These are phyloP conservation scores for Lysandra coridon DNA, from an alignment of 2,888 invertebrate genomes.

Conservation along the genomic window DNA sequence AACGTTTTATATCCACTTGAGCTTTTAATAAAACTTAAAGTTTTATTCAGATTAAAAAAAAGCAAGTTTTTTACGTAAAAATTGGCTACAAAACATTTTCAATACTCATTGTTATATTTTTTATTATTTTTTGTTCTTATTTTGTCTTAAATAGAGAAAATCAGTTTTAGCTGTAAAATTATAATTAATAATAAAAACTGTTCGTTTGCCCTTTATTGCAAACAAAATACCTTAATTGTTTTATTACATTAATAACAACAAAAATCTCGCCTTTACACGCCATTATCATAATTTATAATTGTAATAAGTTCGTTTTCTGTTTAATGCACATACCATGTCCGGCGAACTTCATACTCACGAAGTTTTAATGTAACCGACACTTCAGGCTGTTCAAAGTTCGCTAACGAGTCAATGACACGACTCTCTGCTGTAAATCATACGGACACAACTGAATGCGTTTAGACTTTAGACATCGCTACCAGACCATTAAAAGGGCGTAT, in stretches of 20 bases:
- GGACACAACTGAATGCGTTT: slow-evolving; percentile 33
- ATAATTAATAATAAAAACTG: neutral
- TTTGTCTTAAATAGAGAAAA: neutral
- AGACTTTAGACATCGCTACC: neutral
- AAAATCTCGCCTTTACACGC: slow-evolving; percentile 9
- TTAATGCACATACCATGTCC: slow-evolving; percentile 67
- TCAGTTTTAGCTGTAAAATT: no score
- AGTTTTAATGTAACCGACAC: slow-evolving; percentile 69
- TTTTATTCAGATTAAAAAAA: neutral
- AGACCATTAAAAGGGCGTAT: neutral
- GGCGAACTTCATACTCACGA: slow-evolving; percentile 59
- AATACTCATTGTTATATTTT: neutral
- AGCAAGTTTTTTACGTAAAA: neutral
- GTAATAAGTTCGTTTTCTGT: slow-evolving; percentile 50
- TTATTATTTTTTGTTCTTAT: neutral
- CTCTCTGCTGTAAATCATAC: slow-evolving; percentile 43
- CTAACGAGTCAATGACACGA: slow-evolving; percentile 49
- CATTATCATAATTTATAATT: slow-evolving; percentile 7
- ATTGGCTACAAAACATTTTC: neutral
- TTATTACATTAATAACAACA: neutral
- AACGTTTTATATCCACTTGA: slow-evolving; percentile 36
- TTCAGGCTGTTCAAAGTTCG: slow-evolving; percentile 44
- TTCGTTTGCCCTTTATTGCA: neutral
- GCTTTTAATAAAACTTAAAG: neutral
- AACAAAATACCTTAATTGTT: neutral